Percentiles rank a stretch among this genome's conserved stretches.
These are phyloP conservation scores for Spodoptera picta DNA, from an alignment of 2,888 invertebrate species.

Conservation along the genomic window DNA sequence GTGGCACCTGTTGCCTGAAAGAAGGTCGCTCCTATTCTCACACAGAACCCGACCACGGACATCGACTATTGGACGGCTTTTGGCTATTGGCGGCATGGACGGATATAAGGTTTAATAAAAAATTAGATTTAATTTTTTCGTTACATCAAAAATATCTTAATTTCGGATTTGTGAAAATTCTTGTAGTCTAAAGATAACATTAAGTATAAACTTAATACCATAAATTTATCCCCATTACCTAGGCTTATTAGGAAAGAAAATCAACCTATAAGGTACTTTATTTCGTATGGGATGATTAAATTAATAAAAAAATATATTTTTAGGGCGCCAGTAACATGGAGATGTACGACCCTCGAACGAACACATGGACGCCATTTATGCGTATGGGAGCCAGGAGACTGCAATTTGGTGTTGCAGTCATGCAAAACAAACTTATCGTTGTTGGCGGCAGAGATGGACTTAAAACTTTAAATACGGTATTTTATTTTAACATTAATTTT, in stretches of 20 bases:
- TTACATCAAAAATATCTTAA: neutral
- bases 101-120: conserved; percentile 91
- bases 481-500: neutral
- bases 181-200: too few species aligned
- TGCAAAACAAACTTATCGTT: conserved; percentile 94
- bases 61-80: conserved; percentile 95
- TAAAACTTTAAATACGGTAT: conserved; percentile 96
- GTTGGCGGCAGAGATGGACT: conserved; percentile 97
- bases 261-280: too few species aligned
- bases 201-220: too few species aligned
- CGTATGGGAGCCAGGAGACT: conserved; percentile 94
- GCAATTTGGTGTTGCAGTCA: conserved; percentile 97
- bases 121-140: neutral
- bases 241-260: too few species aligned
- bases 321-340: conserved; percentile 96
- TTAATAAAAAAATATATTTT: conserved; percentile 7
- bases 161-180: too few species aligned
- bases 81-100: conserved; percentile 98
- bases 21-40: conserved; percentile 93
- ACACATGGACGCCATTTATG: conserved; percentile 93
- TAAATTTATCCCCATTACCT: too few species aligned
- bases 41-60: conserved; percentile 96
- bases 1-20: conserved; percentile 96
- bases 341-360: conserved; percentile 94
- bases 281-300: neutral